Base-by-base conservation (phyloP, 2,888 invertebrate species). In the Polyommatus iphigenia region DNA sequence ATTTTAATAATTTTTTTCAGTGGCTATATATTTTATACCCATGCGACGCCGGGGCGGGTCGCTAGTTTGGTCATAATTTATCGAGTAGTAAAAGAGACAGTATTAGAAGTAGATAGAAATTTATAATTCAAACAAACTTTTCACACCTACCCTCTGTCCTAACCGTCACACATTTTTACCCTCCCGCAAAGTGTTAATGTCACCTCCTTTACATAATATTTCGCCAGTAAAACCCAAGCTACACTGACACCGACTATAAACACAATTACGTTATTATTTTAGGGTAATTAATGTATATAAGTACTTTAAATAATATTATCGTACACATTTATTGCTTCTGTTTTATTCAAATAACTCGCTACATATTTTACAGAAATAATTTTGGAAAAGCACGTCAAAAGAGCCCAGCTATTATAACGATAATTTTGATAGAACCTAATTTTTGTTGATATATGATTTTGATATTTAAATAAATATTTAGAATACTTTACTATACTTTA, bases 191-290 rank as follows among this genome's bases (percentile, higher is more conserved):
- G 67, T 67, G 67, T 13, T 67, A 29, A 15, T 29, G 2, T 62
- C 13, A 13, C 29, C 67, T 67, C 18, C 29, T 67, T 67, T 67
- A 67, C 67, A 67, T 67, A 67, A 67, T 67, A 67, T 67, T 67
- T 18, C 18, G 6, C 29, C 29, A 67, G 29, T 67, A 67, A 67
- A 67, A 67, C 29, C 67, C 15, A 29, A 67, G 29, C 29, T 29
- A 29, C 29, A 67, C 54, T 54, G 54, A 54, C 62, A 62, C 62
- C 5, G 67, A 67, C 29, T 32, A 29, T 67, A 67, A 29, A 67
- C 67, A 67, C 29, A 67, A 67, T 67, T 32, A 67, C 67, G 24
- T 67, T 32, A 20, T 67, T 62, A 62, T 67, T 32, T 6, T 32
- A 67, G 67, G 67, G 67, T 67, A 29, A 67, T 32, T 67, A 67